Base-by-base conservation (phyloP, 2,113 vertebrate species). In the Illadopsis cleaveri region DNA sequence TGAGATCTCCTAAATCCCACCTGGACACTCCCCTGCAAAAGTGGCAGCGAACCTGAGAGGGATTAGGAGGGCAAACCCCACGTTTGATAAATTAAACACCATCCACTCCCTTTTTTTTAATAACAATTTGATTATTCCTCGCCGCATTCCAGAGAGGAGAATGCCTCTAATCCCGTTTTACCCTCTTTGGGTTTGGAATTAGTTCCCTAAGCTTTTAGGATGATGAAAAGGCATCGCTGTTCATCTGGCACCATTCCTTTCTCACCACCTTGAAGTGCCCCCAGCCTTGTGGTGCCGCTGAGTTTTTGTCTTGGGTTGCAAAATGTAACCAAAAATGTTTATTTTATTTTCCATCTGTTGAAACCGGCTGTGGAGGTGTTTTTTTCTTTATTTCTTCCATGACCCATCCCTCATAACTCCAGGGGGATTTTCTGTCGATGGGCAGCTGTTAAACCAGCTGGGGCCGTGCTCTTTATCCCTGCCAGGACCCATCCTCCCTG, bases 151-250 rank as follows among this genome's bases (percentile, higher is more conserved):
- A 7, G 82, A 88, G 57, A 86, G 68, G 42, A 77, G 54, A 56
- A 71, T 23, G 45, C 20, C n/a, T 70, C 68, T 94, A 97, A 96
- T 95, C 86, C 94, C 17, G 8, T 95, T 90, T 95, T 96, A 91
- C 86, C 91, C 80, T 90, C 88, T 96, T 70, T 94, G 85, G 37
- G 23, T 84, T 82, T 62, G 77, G 87, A 89, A 85, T 97, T 57
- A 21, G 11, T 69, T 92, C 31, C 68, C 64, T 91, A 47, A 84
- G 93, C 86, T 95, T 93, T 97, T 82, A 85, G 77, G 71, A 33
- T 80, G 48, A 94, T 95, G 91, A 92, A 95, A 95, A 91, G 60
- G 24, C 79, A 44, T 48, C 22, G 28, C 7, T 70, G 50, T n/a
- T 48, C 5, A 0, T 23, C 38, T 38, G 86, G 76, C 71, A 53